These are phyloP conservation scores for Coronaproctus castanopsis DNA, from an alignment of 2,888 invertebrate genomes.

Conservation along the genomic window DNA sequence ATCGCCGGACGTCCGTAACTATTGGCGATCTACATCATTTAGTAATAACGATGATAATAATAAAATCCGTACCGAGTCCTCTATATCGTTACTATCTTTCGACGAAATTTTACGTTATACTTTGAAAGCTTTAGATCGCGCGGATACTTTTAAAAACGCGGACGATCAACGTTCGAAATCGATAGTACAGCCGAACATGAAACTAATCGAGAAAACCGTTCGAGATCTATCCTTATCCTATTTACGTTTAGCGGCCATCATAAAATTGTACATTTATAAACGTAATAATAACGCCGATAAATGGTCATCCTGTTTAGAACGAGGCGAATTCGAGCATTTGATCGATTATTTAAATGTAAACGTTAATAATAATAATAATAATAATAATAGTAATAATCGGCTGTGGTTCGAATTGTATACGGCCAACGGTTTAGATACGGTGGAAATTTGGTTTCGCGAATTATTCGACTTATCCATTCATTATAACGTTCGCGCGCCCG, in stretches of 20 bases:
- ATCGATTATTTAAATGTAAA: conserved; percentile 59
- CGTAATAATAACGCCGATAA: too few relatives aligned
- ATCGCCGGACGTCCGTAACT: conserved; percentile 38
- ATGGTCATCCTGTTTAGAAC: conserved; percentile 61
- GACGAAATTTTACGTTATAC: not conserved
- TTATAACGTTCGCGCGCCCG: too few relatives aligned
- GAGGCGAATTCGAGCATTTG: conserved; percentile 55
- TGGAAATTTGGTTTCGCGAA: not conserved
- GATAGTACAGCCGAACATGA: not conserved
- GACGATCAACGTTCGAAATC: not conserved
- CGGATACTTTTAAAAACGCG: not conserved
- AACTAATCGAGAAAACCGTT: conserved; percentile 26
- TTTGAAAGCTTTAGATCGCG: not conserved
- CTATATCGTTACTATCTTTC: not conserved
- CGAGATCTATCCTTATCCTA: conserved; percentile 65
- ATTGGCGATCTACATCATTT: conserved; percentile 21
- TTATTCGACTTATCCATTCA: too few relatives aligned
- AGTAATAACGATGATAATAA: not conserved
- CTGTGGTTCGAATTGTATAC: too few relatives aligned
- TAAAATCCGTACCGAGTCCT: too few relatives aligned
- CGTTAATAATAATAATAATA: too few relatives aligned
- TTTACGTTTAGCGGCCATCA: conserved; percentile 57
- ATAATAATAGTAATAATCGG: too few relatives aligned
- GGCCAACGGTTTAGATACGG: too few relatives aligned
- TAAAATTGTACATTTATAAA: conserved; percentile 25